Evolutionary conservation across 1,140 invertebrate genomes (phyloP).

Genomic region (Thrips palmi): DNA sequence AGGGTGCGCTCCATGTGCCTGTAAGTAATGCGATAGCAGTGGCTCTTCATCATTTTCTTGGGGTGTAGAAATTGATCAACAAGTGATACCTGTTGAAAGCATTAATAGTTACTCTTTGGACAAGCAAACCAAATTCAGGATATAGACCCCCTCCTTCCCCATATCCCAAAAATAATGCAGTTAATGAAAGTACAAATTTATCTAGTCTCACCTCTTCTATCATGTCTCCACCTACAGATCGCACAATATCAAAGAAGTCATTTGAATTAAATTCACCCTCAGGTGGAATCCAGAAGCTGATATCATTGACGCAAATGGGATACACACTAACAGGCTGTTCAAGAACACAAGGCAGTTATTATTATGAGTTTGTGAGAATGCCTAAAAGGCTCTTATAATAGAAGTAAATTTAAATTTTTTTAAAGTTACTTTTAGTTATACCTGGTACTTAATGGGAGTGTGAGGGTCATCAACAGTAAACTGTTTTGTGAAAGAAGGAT

Average conservation of each 20-base stretch:
- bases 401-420: constrained; percentile 4
- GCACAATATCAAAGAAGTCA: constrained; percentile 90
- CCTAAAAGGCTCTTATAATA: constrained; percentile 3
- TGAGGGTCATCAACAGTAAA: constrained; percentile 60
- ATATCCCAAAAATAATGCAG: not conserved
- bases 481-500: constrained; percentile 81
- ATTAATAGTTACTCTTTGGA: constrained; percentile 7
- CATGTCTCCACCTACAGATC: constrained; percentile 69
- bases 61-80: constrained; percentile 80
- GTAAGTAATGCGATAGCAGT: constrained; percentile 88
- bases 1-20: constrained; percentile 82
- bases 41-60: constrained; percentile 61
- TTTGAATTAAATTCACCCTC: constrained; percentile 48
- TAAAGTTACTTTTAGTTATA: constrained; percentile 20
- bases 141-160: too few species aligned
- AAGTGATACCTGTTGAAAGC: constrained; percentile 43
- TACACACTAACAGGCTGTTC: constrained; percentile 73
- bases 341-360: constrained; percentile 27
- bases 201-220: constrained; percentile 63
- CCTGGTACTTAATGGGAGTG: constrained; percentile 40
- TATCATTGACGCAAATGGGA: constrained; percentile 81
- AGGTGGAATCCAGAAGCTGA: constrained; percentile 90
- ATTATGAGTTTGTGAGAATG: not conserved
- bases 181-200: constrained; percentile 4
- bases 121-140: too few species aligned